Evolutionary conservation across 1,140 invertebrate genomes (phyloP), one percentile per base, ranked within the genome.

Genomic region (Leptinotarsa texana): DNA sequence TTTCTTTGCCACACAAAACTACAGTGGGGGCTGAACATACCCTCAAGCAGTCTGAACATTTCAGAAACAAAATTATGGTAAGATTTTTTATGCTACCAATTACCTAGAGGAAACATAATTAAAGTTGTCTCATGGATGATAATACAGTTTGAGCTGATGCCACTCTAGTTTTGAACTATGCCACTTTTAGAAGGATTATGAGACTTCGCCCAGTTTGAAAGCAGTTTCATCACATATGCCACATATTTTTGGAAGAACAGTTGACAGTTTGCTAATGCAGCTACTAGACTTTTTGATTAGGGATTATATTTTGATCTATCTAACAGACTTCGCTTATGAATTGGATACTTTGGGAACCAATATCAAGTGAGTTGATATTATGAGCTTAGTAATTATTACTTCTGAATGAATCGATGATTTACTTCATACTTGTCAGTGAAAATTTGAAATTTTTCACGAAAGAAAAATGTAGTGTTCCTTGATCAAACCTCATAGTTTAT

Each of bases 261-360:
- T 96, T 47, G 95, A 96, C 83, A 90, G 91, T 82, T 91, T 94
- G 75, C 82, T 96, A 15, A 93, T 95, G 80, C 93, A 95, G 83
- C 86, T 97, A 6, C 87, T 96, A 69, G 94, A 96, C 83, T 89
- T 94, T 82, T 85, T 92, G 66, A 87, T 95, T 22, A 87, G 93
- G 80, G 95, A 96, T 85, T 95, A 94, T 86, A 88, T 97, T 69
- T 86, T 90, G 17, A 86, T 87, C 67, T 95, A 93, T 92, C 86
- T 96, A 42, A 91, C 90, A 75, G 91, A 91, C 42, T 85, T 94
- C 24, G 88, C 91, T 4, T 88, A 89, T 79, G 87, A 89, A 73
- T 84, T 88, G 11, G 86, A 90, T 33, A 76, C 83, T 61, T 81
- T 89, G 69, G 75, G 83, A 21, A 81, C 84, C 63, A 82, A 84